These are phyloP conservation scores for Crax fasciolata DNA, from an alignment of 2,797 vertebrate species.

Conservation along the genomic window DNA sequence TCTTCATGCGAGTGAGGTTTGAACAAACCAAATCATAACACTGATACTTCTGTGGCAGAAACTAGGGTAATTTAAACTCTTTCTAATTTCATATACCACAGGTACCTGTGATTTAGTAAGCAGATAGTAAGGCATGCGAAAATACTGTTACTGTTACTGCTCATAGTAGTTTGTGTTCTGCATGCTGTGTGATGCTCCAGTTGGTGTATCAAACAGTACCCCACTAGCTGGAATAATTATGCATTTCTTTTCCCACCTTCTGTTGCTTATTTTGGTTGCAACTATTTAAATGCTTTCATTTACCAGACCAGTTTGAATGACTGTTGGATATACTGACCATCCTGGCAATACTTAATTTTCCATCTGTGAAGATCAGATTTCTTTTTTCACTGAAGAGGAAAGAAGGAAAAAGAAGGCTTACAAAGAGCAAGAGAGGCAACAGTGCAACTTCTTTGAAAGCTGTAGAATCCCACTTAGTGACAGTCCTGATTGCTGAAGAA, in stretches of 20 bases:
- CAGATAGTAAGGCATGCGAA: neutral
- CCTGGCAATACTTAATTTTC: conserved; percentile 66
- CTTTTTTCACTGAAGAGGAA: conserved; percentile 25
- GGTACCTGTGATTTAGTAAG: neutral
- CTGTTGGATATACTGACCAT: conserved; percentile 69
- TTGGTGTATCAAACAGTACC: conserved; percentile 54
- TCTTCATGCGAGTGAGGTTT: neutral
- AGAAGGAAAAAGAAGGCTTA: neutral
- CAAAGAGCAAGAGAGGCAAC: neutral
- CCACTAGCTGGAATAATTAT: conserved; percentile 55
- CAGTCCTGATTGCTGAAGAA: neutral
- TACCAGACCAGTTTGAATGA: conserved; percentile 70
- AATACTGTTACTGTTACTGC: neutral
- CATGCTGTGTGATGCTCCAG: conserved; percentile 32
- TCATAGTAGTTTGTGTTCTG: conserved; percentile 29
- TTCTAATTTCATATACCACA: neutral
- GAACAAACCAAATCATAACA: accelerated
- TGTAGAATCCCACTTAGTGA: neutral
- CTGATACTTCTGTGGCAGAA: neutral
- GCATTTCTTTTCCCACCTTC: conserved; percentile 65
- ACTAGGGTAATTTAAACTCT: neutral
- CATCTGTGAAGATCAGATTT: conserved; percentile 57
- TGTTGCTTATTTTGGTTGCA: conserved; percentile 65
- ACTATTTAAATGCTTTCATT: conserved; percentile 71
- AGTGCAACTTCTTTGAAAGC: neutral